A percentile compares a stretch with the other conserved stretches of the same genome.
Conservation (phyloP, 2,888 invertebrate genomes). For the Escarpia spicata region DNA sequence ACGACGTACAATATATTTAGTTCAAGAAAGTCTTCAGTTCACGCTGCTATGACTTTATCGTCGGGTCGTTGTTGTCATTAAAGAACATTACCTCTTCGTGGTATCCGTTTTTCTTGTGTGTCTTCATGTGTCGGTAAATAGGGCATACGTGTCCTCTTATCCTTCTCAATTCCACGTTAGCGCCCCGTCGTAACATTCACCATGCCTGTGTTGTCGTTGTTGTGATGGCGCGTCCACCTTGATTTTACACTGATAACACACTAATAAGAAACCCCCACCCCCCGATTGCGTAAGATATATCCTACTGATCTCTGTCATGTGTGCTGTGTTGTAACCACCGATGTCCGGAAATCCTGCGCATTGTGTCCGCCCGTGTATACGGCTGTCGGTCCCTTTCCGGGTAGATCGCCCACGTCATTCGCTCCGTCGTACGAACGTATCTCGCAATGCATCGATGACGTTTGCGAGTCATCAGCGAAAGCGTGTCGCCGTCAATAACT, state of each 20-base stretch:
- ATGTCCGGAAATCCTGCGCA: background rate
- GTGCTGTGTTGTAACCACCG: background rate
- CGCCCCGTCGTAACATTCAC: background rate
- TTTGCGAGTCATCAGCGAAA: background rate
- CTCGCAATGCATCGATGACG: background rate
- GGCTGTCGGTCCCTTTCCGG: background rate
- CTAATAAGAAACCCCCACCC: background rate
- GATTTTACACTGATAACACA: background rate
- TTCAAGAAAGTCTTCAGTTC: too few relatives aligned
- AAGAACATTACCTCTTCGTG: too few relatives aligned
- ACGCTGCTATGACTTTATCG: too few relatives aligned
- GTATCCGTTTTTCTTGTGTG: too few relatives aligned
- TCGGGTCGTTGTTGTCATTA: too few relatives aligned
- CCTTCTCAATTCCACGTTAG: background rate
- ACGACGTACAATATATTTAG: too few relatives aligned
- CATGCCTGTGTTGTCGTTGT: background rate
- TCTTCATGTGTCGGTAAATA: too few relatives aligned
- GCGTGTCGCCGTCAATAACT: background rate
- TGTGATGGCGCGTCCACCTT: background rate
- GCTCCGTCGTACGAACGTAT: background rate
- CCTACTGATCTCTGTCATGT: background rate
- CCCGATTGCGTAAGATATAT: background rate
- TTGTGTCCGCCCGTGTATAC: background rate
- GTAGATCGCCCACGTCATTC: background rate
- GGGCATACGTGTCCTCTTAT: background rate